Evolutionary conservation across 2,113 vertebrate species (phyloP).

Genomic region (Labeo catla): DNA sequence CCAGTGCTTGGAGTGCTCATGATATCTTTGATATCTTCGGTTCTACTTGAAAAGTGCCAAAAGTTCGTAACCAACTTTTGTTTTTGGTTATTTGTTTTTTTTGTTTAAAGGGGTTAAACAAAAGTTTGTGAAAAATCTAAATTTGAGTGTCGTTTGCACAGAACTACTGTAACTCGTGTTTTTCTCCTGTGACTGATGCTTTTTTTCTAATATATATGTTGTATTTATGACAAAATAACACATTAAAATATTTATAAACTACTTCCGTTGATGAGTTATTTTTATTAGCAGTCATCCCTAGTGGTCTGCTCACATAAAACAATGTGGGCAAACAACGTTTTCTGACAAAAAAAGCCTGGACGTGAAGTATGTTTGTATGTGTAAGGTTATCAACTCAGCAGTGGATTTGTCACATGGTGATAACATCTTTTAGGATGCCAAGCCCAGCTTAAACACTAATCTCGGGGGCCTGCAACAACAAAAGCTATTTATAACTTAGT

Average conservation of each 20-base stretch:
- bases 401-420: constrained; percentile 58
- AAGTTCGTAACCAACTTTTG: constrained; percentile 77
- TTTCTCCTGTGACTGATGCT: constrained; percentile 91
- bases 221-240: constrained; percentile 90
- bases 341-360: not conserved
- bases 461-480: constrained; percentile 24
- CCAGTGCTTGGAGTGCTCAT: constrained; percentile 33
- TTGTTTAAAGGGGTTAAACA: constrained; percentile 68
- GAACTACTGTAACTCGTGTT: constrained; percentile 97
- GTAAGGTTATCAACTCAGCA: constrained; percentile 41
- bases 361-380: constrained; percentile 47
- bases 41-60: constrained; percentile 84
- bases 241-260: constrained; percentile 80
- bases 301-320: not conserved
- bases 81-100: constrained; percentile 67
- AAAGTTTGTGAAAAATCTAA: constrained; percentile 64
- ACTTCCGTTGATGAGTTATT: constrained; percentile 11
- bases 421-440: constrained; percentile 56
- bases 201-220: constrained; percentile 82
- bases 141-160: constrained; percentile 80
- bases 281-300: constrained; percentile 6
- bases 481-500: constrained; percentile 21
- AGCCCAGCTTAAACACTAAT: constrained; percentile 52
- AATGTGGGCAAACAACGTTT: not conserved
- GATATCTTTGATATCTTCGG: constrained; percentile 46